Conservation (phyloP, 2,888 invertebrate genomes). For the Epistrophe grossulariae region DNA sequence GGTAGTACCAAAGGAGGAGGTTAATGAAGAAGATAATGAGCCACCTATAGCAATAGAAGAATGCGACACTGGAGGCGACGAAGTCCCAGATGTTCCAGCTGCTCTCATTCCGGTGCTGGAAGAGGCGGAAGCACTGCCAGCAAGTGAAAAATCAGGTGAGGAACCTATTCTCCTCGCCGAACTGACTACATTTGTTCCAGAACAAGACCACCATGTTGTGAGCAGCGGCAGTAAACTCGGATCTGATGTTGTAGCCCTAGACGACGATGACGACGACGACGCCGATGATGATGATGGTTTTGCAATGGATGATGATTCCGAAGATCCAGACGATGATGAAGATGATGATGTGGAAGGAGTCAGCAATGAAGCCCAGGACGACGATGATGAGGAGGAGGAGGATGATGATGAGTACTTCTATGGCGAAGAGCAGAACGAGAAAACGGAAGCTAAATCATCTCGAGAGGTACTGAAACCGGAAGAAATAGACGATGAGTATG, state of each 20-base stretch:
- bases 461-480: background rate
- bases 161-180: conserved; percentile 19
- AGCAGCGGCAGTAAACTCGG: background rate
- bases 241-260: conserved; percentile 56
- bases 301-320: conserved; percentile 20
- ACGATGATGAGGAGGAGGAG: conserved; percentile 48
- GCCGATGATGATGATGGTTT: conserved; percentile 52
- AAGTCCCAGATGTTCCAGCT: conserved; percentile 38
- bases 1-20: background rate
- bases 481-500: conserved; percentile 56
- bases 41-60: conserved; percentile 36
- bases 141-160: background rate
- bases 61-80: conserved; percentile 65
- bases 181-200: conserved; percentile 14
- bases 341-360: conserved; percentile 44
- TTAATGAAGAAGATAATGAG: background rate
- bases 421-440: conserved; percentile 4
- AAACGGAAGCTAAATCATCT: background rate
- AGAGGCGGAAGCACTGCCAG: background rate
- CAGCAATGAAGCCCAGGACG: conserved; percentile 46
- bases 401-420: conserved; percentile 21
- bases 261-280: conserved; percentile 60
- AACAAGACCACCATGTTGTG: background rate
- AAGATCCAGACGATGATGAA: conserved; percentile 31
- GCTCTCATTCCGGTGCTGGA: background rate